Evolutionary conservation across 2,888 invertebrate species (phyloP), one percentile per base, ranked within the genome.

Genomic region (Xestia sexstrigata): DNA sequence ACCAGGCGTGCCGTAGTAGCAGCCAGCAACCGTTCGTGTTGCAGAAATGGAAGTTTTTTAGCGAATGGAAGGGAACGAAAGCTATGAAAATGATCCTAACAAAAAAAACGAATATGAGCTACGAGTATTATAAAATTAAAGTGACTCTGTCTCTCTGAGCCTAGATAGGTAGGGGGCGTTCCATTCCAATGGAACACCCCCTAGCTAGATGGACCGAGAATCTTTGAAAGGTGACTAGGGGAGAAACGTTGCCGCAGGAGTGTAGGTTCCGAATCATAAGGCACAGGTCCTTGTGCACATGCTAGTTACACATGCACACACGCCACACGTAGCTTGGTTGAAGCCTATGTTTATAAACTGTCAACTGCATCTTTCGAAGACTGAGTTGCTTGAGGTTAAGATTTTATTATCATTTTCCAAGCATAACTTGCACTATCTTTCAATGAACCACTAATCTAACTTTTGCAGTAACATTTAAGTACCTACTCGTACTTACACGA

Each of bases 401-500:
- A 45, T 15, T 47, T 47, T n/a, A 45, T 45, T 45, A 45, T 45
- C 45, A 15, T 52, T 63, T 35, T 35, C 17, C 23, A 66, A 23
- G 4, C 11, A 52, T 4, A 20, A 70, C 23, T 45, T 71, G 7
- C 1, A 15, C 42, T 42, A 15, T 11, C 8, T 60, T 66, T 13
- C 1, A 45, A 79, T 42, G 15, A 65, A 15, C n/a, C 20, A 20
- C 7, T 35, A 1, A n/a, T 2, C 15, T 5, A 23, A 66, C 17
- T 74, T 60, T 60, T 15, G 1, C 49, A 74, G 49, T 52, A 74
- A 81, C 81, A 49, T 23, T 35, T 42, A 49, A 58, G 2, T 52
- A 39, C 8, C 6, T 68, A 68, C 52, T 23, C 9, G 9, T 52
- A 52, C 26, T 2, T 35, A 39, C 26, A 30, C 39, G 35, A 70